A percentile compares a stretch with the other conserved stretches of the same genome.
These are phyloP conservation scores for Coryphaenoides rupestris DNA, from an alignment of 2,113 vertebrate genomes.

Conservation along the genomic window DNA sequence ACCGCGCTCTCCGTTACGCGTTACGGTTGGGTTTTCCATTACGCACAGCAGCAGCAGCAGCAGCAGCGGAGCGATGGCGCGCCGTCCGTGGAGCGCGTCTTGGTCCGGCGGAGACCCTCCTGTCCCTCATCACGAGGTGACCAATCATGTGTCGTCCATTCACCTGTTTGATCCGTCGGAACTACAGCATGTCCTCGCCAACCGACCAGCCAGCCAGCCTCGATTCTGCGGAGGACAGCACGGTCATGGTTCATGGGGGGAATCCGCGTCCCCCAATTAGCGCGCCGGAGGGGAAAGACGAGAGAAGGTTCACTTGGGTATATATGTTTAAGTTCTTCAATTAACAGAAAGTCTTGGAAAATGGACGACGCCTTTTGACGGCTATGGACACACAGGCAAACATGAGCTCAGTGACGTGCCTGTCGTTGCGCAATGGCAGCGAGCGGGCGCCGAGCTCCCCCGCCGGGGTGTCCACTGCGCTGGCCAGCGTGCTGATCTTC, in stretches of 20 bases:
- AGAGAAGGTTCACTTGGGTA: no score
- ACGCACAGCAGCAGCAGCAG: no score
- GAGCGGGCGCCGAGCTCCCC: conserved; percentile 38
- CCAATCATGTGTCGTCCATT: not conserved
- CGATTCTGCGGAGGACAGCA: no score
- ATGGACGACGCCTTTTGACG: conserved; percentile 44
- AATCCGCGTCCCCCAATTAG: no score
- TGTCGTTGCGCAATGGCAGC: conserved; percentile 52
- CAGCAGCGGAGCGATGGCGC: conserved; percentile 39
- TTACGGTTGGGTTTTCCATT: no score
- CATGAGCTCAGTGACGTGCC: conserved; percentile 59
- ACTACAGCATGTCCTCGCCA: no score
- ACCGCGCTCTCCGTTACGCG: no score
- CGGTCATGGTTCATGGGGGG: no score
- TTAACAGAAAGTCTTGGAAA: conserved; percentile 10
- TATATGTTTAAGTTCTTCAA: not conserved
- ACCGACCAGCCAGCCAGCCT: no score
- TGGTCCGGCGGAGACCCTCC: conserved; percentile 10
- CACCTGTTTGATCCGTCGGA: no score
- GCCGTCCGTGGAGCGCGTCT: conserved; percentile 15
- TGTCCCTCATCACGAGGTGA: not conserved
- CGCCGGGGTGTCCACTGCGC: conserved; percentile 65
- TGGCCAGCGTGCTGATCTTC: conserved; percentile 80
- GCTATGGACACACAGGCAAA: conserved; percentile 65
- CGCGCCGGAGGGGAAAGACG: no score